Evolutionary conservation across 1,140 invertebrate genomes (phyloP), one percentile per base, ranked within the genome.

Genomic region (Drosophila pruinosa): DNA sequence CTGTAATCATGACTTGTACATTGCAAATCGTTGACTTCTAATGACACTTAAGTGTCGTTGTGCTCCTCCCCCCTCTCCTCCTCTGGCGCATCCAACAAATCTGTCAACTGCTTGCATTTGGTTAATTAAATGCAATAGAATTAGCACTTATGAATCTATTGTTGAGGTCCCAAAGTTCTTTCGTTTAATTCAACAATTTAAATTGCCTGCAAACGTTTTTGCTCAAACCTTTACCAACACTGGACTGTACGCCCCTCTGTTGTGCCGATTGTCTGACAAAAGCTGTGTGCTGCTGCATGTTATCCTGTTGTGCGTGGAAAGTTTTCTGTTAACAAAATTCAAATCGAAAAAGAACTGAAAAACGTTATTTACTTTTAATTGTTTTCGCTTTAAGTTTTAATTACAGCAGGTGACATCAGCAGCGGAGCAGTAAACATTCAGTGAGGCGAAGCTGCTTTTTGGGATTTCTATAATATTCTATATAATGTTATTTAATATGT

Each of bases 1-100:
- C 73, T 71, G 74, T 80, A 86, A 77, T 80, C 81, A 86, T 80
- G 72, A 80, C 81, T 85, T 63, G 59, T 80, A 28, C n/a, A 86
- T 80, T 74, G 64, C 39, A 57, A 76, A 80, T 76, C 62, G 67
- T 28, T 34, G 43, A 41, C 52, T 80, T 85, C 72, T 83, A 83
- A 83, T 76, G 48, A 19, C 36, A 70, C 41, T 80, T 76, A 76
- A 83, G 81, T 83, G 72, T 41, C 45, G 22, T 62, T 59, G n/a
- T n/a, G n/a, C 10, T 2, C 31, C 3, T 12, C 31, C 31, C n/a
- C 45, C 12, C 19, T 41, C 31, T 17, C 12, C 24, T 34, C 21
- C n/a, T 6, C 6, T 48, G 7, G 8, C 22, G 1, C 39, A 17
- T 3, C 17, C 17, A 41, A n/a, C 8, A 8, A 41, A 41, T 19